phyloP scores from a whole-genome alignment of 2,888 invertebrate genomes.

The Eucera pruinosa region DNA sequence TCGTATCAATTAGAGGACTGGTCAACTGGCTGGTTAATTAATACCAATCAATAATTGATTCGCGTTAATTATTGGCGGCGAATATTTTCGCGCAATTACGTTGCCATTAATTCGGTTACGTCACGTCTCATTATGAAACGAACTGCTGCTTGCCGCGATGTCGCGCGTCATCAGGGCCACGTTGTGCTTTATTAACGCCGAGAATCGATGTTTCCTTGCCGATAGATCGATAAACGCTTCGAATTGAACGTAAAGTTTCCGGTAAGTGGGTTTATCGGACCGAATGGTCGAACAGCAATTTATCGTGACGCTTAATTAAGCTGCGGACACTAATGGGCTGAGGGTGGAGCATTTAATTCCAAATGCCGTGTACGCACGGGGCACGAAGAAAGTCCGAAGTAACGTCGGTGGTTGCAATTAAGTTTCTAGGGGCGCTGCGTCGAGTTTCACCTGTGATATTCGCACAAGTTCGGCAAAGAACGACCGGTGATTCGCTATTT shows the following conservation, averaged over 20 bases:
- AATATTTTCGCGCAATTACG: constrained; percentile 13
- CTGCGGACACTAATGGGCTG: constrained; percentile 73
- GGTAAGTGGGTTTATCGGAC: constrained; percentile 41
- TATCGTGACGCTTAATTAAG: constrained; percentile 74
- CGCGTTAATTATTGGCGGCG: neutral
- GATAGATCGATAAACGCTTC: constrained; percentile 1
- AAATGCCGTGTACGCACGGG: constrained; percentile 57
- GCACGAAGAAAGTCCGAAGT: constrained; percentile 47
- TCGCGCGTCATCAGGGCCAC: neutral
- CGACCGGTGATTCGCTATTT: constrained; percentile 7
- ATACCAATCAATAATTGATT: constrained; percentile 10
- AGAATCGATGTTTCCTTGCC: constrained; percentile 7
- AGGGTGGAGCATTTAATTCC: constrained; percentile 71
- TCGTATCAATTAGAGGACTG: neutral
- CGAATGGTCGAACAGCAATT: constrained; percentile 69
- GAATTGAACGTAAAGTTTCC: constrained; percentile 20
- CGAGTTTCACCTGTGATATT: constrained; percentile 26
- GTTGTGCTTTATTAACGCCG: constrained; percentile 28
- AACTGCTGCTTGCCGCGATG: neutral
- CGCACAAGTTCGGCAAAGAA: neutral
- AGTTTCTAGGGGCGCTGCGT: constrained; percentile 13
- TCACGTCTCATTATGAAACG: neutral
- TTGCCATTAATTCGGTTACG: constrained; percentile 9
- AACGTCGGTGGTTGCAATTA: constrained; percentile 46
- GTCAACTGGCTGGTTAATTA: constrained; percentile 17